Evolutionary conservation across 2,888 invertebrate species (phyloP).

Genomic region (Caenorhabditis zanzibari): DNA sequence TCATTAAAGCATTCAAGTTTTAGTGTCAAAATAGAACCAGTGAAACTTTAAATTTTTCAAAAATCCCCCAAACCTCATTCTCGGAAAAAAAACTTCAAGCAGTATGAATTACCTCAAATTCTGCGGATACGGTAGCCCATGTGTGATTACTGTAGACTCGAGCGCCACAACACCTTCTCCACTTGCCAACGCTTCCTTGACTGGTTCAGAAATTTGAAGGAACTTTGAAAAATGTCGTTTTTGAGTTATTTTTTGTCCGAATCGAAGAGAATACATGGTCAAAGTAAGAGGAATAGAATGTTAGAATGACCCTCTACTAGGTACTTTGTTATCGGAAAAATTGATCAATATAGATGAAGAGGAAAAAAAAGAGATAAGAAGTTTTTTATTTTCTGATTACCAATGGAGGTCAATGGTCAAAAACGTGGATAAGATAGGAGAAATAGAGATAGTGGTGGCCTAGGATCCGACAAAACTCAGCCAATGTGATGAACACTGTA

Average conservation of each 20-base stretch:
- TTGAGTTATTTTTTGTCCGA: conserved; percentile 17
- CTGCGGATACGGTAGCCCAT: conserved; percentile 96
- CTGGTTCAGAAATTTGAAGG: conserved; percentile 63
- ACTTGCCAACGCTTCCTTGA: conserved; percentile 69
- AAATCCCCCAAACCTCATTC: background rate
- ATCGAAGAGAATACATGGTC: conserved; percentile 31
- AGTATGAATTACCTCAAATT: conserved; percentile 88
- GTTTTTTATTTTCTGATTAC: conserved; percentile 3
- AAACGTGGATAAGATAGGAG: too few species aligned
- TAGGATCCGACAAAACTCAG: too few species aligned
- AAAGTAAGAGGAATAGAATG: conserved; percentile 2
- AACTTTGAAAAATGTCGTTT: conserved; percentile 30
- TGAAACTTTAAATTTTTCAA: background rate
- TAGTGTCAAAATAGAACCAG: background rate
- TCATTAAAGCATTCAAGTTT: too few species aligned
- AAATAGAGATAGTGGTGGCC: too few species aligned
- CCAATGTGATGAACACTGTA: too few species aligned
- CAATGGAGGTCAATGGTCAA: background rate
- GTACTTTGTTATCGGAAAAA: background rate
- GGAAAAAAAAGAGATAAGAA: background rate
- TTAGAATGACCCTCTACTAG: conserved; percentile 1
- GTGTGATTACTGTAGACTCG: conserved; percentile 98
- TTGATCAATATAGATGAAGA: background rate
- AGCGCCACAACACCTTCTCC: conserved; percentile 89
- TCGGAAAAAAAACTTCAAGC: background rate